Base-by-base conservation (phyloP, 2,888 invertebrate species). In the Aquatica leii region DNA sequence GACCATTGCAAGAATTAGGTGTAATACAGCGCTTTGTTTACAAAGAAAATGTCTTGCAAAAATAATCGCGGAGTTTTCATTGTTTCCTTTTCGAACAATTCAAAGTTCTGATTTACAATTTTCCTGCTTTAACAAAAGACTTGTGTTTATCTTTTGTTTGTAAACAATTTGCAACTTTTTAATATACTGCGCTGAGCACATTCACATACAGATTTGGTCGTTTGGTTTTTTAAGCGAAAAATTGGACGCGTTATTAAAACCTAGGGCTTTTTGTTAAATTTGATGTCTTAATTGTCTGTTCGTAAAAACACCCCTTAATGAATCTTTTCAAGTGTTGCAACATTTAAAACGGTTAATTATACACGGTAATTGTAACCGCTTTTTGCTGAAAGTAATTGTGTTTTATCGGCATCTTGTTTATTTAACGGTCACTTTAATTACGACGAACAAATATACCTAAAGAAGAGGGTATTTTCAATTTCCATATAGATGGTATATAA, bases 271-370 rank as follows among this genome's bases (percentile, higher is more conserved):
- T 49, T 40, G 41, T 49, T 48, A 50, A 61, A 61, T 61, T 61
- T 52, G 52, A 51, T 62, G 56, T 61, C 56, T 57, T 62, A 62
- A 62, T 62, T 62, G 52, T 56, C 46, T 14, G 62, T 56, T 52
- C 57, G 50, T 62, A 62, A 62, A 65, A 65, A 56, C 52, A 58
- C 57, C 58, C 58, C 58, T 62, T 62, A 53, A 49, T 58, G 53
- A 53, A 59, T 58, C 59, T 59, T 65, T 65, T 65, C 60, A 43
- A 40, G 65, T 50, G 65, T 60, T 60, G 56, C 60, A 65, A 60
- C 52, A 52, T 65, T 65, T 54, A 54, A 58, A 58, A 49, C 31
- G 52, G 54, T 65, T 65, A 65, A 65, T 65, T 65, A 59, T 55
- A 41, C 63, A 59, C 50, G 58, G 35, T 62, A 57, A 52, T 62